Conservation (phyloP, 2,888 invertebrate genomes). For the Lysandra coridon region DNA sequence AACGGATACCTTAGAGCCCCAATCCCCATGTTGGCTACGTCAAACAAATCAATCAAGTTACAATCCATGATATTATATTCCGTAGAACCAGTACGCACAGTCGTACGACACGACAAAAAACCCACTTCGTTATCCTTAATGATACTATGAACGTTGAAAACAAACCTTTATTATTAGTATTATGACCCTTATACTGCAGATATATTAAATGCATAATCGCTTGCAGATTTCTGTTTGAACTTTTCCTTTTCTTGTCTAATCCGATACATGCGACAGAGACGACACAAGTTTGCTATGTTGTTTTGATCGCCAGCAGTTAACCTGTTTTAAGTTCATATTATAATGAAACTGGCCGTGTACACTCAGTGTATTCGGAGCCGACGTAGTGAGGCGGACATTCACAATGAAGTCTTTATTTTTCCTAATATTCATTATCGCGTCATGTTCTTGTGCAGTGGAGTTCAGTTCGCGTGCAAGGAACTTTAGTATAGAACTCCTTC, state of each 20-base stretch:
- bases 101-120: slow-evolving; percentile 27
- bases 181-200: slow-evolving; percentile 1
- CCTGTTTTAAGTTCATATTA: slow-evolving; percentile 46
- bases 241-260: slow-evolving; percentile 23
- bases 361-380: slow-evolving; percentile 55
- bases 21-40: not conserved
- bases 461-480: slow-evolving; percentile 68
- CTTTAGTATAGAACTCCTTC: slow-evolving; percentile 68
- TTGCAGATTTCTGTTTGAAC: slow-evolving; percentile 10
- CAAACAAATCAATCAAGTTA: not conserved
- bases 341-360: slow-evolving; percentile 24
- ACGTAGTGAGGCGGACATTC: slow-evolving; percentile 47
- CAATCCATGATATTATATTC: not conserved
- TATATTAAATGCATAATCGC: slow-evolving; percentile 19
- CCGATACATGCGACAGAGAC: slow-evolving; percentile 1
- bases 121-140: slow-evolving; percentile 34
- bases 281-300: not conserved
- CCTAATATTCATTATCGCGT: slow-evolving; percentile 51
- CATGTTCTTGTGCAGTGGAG: slow-evolving; percentile 58
- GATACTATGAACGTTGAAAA: slow-evolving; percentile 27
- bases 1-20: not conserved
- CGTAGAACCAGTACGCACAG: not conserved
- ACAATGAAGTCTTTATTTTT: slow-evolving; percentile 56
- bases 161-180: slow-evolving; percentile 6
- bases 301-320: slow-evolving; percentile 30